A percentile compares a stretch with the other conserved stretches of the same genome.
phyloP scores from a whole-genome alignment of 2,888 invertebrate species.

The Leptopilina syphax region DNA sequence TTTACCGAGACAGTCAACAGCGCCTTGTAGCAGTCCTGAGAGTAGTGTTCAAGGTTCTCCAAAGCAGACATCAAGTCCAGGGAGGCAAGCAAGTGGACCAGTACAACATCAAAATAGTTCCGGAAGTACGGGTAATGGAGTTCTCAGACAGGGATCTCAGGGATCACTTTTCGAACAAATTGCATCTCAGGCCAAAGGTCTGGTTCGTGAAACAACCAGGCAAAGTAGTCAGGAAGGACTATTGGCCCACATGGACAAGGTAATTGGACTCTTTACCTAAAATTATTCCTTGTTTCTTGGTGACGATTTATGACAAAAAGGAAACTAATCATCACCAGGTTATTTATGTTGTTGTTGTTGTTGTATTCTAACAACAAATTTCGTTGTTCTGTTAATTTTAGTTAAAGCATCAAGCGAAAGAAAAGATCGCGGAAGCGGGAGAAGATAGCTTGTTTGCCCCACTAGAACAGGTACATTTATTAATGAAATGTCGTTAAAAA shows the following conservation, averaged over 20 bases:
- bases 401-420: conserved; percentile 83
- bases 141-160: conserved; percentile 88
- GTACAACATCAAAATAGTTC: conserved; percentile 63
- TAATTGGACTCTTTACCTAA: conserved; percentile 69
- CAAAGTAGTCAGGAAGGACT: conserved; percentile 94
- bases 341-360: neutral
- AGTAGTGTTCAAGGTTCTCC: conserved; percentile 59
- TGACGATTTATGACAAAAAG: neutral
- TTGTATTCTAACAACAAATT: conserved; percentile 4
- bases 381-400: conserved; percentile 60
- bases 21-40: conserved; percentile 59
- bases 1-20: conserved; percentile 63
- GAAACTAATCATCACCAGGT: neutral
- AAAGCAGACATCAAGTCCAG: conserved; percentile 55
- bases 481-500: neutral
- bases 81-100: conserved; percentile 42
- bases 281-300: neutral
- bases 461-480: conserved; percentile 84
- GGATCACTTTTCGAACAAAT: conserved; percentile 92
- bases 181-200: conserved; percentile 91
- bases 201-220: conserved; percentile 91
- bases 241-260: conserved; percentile 94
- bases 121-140: conserved; percentile 61
- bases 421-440: conserved; percentile 82
- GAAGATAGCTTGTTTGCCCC: conserved; percentile 88